Evolutionary conservation across 2,888 invertebrate genomes (phyloP).

Genomic region (Saturnia pavonia): DNA sequence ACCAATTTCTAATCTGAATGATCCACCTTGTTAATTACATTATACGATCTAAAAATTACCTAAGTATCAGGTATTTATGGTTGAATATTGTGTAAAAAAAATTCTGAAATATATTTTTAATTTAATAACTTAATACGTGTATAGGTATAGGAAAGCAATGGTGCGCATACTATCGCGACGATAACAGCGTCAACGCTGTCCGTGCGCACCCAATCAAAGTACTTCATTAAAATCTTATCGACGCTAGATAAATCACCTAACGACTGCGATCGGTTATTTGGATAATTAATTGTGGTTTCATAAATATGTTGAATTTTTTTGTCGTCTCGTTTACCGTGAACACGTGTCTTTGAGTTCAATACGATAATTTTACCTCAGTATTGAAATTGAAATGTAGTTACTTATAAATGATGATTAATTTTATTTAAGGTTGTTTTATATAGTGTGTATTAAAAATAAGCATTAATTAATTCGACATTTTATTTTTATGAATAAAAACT

Average conservation of each 20-base stretch:
- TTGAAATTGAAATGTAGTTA: neutral
- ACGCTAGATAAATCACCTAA: conserved; percentile 80
- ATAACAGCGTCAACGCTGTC: conserved; percentile 70
- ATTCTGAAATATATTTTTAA: conserved; percentile 62
- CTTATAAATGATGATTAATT: neutral
- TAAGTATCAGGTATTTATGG: conserved; percentile 43
- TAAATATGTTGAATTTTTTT: conserved; percentile 73
- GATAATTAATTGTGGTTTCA: conserved; percentile 78
- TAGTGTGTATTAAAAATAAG: neutral
- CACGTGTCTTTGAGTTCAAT: conserved; percentile 11
- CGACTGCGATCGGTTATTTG: conserved; percentile 80
- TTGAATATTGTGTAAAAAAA: conserved; percentile 41
- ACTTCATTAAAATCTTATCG: conserved; percentile 82
- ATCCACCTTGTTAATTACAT: conserved; percentile 76
- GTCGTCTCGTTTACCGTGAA: conserved; percentile 38
- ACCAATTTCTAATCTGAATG: conserved; percentile 79
- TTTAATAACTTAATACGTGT: conserved; percentile 79
- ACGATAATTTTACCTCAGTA: conserved; percentile 11
- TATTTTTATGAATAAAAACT: neutral
- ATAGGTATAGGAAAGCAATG: conserved; percentile 75
- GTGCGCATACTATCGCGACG: conserved; percentile 71
- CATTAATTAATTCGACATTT: neutral
- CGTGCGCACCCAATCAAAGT: conserved; percentile 79
- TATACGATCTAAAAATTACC: conserved; percentile 40
- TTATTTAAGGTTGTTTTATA: conserved; percentile 1